Conservation (phyloP, 2,888 invertebrate genomes). For the Cheilosia variabilis region DNA sequence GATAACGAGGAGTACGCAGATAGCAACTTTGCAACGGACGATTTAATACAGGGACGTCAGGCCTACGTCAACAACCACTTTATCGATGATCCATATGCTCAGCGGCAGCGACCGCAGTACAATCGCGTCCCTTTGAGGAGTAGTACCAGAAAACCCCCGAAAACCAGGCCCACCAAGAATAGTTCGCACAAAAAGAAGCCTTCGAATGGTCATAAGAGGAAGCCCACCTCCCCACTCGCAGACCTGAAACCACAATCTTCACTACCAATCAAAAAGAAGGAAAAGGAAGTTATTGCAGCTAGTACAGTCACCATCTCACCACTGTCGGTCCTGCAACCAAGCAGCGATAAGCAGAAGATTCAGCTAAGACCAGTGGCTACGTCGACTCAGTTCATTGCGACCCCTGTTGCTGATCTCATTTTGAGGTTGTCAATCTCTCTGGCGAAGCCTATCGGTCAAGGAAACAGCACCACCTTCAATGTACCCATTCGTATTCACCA, state of each 20-base stretch:
- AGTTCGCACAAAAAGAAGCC: background rate
- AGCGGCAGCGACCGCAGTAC: background rate
- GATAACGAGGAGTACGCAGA: background rate
- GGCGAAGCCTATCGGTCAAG: slow-evolving; percentile 77
- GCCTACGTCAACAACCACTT: slow-evolving; percentile 80
- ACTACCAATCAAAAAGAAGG: background rate
- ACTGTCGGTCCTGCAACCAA: slow-evolving; percentile 4
- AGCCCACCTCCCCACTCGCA: background rate
- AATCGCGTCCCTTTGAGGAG: background rate
- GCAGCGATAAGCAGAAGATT: slow-evolving; percentile 76
- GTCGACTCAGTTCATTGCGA: slow-evolving; percentile 79
- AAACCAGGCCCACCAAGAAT: background rate
- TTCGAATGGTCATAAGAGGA: background rate
- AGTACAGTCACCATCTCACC: background rate
- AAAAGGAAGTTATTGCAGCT: background rate
- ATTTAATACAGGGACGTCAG: slow-evolving; percentile 76
- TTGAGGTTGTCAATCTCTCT: slow-evolving; percentile 80
- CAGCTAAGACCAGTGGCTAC: slow-evolving; percentile 80
- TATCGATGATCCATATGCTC: slow-evolving; percentile 3
- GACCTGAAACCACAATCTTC: background rate
- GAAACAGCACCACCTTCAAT: slow-evolving; percentile 13
- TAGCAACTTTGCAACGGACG: background rate
- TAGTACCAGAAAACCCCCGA: background rate
- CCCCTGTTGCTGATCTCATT: slow-evolving; percentile 81
- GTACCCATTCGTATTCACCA: slow-evolving; percentile 48